Evolutionary conservation across 2,113 vertebrate genomes (phyloP).

Genomic region (Dendrocopos noguchii): DNA sequence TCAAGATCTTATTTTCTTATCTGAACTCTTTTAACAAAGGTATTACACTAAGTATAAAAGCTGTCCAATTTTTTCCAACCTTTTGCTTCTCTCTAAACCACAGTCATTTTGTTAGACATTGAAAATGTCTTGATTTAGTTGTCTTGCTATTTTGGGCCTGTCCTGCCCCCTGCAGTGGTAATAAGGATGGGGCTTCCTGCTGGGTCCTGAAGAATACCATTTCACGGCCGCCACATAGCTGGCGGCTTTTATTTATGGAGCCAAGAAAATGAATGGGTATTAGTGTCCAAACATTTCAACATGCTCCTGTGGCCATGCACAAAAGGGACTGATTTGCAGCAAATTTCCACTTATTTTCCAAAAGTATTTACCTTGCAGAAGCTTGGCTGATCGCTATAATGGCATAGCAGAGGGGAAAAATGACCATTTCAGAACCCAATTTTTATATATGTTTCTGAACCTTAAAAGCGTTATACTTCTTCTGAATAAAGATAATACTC

Average conservation of each 20-base stretch:
- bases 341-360: conserved; percentile 99
- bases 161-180: conserved; percentile 97
- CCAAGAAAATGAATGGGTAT: conserved; percentile 99
- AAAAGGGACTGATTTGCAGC: conserved; percentile 99
- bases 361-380: conserved; percentile 90
- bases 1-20: conserved; percentile 64
- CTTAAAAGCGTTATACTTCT: conserved; percentile 72
- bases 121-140: conserved; percentile 99
- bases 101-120: conserved; percentile 99
- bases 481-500: conserved; percentile 75
- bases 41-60: conserved; percentile 80
- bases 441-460: conserved; percentile 73
- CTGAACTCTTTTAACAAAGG: conserved; percentile 83
- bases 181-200: conserved; percentile 99
- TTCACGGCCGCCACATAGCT: conserved; percentile 97
- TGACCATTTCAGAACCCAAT: conserved; percentile 79
- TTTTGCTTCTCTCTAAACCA: conserved; percentile 89
- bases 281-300: conserved; percentile 99
- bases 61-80: conserved; percentile 83
- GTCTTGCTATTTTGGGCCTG: conserved; percentile 97
- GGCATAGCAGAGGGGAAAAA: conserved; percentile 75
- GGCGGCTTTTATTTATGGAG: conserved; percentile 99
- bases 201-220: conserved; percentile 99
- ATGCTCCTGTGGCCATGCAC: conserved; percentile 98
- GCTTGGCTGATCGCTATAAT: conserved; percentile 84